These are phyloP conservation scores for Anarhynchus alexandrinus DNA, from an alignment of 2,113 vertebrate species.

Conservation along the genomic window DNA sequence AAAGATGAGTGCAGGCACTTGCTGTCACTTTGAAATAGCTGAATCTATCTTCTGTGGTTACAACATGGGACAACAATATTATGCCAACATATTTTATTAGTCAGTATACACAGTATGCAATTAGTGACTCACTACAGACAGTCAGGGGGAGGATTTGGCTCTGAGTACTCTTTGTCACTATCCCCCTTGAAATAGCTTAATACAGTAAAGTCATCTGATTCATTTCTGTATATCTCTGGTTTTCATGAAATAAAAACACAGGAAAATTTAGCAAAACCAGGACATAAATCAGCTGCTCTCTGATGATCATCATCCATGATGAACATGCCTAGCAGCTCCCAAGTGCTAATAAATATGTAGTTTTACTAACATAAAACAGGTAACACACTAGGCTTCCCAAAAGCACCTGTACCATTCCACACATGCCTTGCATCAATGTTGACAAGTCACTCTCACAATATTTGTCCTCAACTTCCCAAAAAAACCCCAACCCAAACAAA, in stretches of 20 bases:
- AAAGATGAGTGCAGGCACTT: neutral
- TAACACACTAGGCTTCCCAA: neutral
- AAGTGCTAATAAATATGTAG: neutral
- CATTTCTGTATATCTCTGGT: neutral
- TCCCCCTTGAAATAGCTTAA: conserved; percentile 8
- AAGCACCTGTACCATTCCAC: neutral
- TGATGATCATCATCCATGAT: neutral
- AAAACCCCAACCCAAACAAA: neutral
- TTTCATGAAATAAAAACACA: neutral
- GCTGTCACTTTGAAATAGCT: conserved; percentile 26
- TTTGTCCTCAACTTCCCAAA: neutral
- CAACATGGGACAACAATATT: conserved; percentile 46
- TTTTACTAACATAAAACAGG: neutral
- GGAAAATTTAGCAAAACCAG: neutral
- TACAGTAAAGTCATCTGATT: neutral
- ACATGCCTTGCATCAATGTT: neutral
- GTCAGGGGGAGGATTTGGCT: conserved; percentile 35
- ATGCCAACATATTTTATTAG: conserved; percentile 61
- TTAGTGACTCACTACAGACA: conserved; percentile 62
- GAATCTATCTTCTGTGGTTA: conserved; percentile 47
- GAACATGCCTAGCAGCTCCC: neutral
- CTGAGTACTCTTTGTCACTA: neutral
- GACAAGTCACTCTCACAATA: neutral
- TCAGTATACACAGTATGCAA: conserved; percentile 44
- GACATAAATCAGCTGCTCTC: neutral